Evolutionary conservation across 1,140 invertebrate species (phyloP), one percentile per base, ranked within the genome.

Genomic region (Papilio glaucus): DNA sequence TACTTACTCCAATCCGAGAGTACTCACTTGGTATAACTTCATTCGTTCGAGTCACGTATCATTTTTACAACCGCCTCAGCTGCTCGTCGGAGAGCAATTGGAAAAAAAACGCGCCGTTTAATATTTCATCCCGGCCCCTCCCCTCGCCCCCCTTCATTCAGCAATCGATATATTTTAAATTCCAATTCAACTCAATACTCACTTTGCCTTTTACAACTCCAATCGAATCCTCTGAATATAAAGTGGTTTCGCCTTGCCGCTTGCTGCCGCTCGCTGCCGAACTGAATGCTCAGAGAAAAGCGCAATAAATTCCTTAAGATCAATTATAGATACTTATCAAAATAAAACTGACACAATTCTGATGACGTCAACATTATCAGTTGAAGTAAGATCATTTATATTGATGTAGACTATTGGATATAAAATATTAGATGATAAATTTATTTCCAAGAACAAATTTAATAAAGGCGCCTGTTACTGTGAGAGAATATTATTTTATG

Each of bases 91-190:
- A 75, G 77, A 80, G 77, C 83, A 85, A 88, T 86, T 76, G 80
- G 76, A 83, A 83, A 86, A 53, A 84, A 85, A 85, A 83, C 78
- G 71, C 72, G 69, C 72, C 78, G 82, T 85, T 85, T 86, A 88
- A 88, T 89, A 88, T 89, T 88, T 88, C 87, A 87, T 88, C 82
- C 76, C 73, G 37, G 71, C 74, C 70, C 75, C 8, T 26, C 68
- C 76, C 60, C 39, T 1, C 10, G 39, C 1, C 75, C 76, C 73
- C 77, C 73, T 79, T 82, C 87, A 85, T 83, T 77, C 78, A 83
- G 82, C 83, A 88, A 88, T 87, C 86, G 82, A 85, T 87, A 86
- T 88, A 88, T 89, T 90, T 88, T 87, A 90, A 89, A 89, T 90
- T 88, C 84, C 86, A 89, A 90, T 90, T 81, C 84, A 70, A 76